These are phyloP conservation scores for Drosophila pectinifera DNA, from an alignment of 1,140 invertebrate genomes.

Conservation along the genomic window DNA sequence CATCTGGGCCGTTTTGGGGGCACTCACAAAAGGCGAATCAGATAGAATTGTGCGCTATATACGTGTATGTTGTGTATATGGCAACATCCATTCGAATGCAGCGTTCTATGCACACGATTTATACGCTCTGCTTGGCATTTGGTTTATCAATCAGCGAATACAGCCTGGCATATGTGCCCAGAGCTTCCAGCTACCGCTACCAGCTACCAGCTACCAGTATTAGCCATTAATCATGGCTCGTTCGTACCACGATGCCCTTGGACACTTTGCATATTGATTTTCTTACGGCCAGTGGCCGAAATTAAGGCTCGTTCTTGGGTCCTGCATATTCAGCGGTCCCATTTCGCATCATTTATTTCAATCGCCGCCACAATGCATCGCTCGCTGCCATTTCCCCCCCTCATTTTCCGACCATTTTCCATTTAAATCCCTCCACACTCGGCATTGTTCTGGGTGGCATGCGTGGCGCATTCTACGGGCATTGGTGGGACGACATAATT, in stretches of 20 bases:
- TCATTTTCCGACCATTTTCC: conserved; percentile 13
- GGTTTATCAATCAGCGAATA: conserved; percentile 44
- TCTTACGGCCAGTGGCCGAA: conserved; percentile 18
- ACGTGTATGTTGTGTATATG: neutral
- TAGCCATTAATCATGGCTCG: conserved; percentile 40
- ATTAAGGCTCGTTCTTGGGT: conserved; percentile 36
- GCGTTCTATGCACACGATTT: conserved; percentile 39
- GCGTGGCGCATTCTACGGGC: conserved; percentile 15
- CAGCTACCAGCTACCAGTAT: neutral
- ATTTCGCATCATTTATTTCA: conserved; percentile 63
- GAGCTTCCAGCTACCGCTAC: neutral
- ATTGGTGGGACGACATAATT: conserved; percentile 44
- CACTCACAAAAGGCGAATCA: conserved; percentile 12
- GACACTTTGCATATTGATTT: conserved; percentile 48
- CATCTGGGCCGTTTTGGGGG: conserved; percentile 15
- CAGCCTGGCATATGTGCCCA: conserved; percentile 22
- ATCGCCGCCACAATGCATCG: conserved; percentile 39
- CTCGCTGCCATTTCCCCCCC: neutral
- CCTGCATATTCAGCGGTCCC: conserved; percentile 36
- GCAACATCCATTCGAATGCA: conserved; percentile 32
- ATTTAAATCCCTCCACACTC: conserved; percentile 9
- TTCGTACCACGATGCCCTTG: conserved; percentile 29
- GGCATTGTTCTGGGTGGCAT: conserved; percentile 35
- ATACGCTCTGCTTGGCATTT: conserved; percentile 56
- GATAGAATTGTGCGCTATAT: conserved; percentile 18